phyloP scores from a whole-genome alignment of 2,888 invertebrate genomes.

The Apodemia duryi region DNA sequence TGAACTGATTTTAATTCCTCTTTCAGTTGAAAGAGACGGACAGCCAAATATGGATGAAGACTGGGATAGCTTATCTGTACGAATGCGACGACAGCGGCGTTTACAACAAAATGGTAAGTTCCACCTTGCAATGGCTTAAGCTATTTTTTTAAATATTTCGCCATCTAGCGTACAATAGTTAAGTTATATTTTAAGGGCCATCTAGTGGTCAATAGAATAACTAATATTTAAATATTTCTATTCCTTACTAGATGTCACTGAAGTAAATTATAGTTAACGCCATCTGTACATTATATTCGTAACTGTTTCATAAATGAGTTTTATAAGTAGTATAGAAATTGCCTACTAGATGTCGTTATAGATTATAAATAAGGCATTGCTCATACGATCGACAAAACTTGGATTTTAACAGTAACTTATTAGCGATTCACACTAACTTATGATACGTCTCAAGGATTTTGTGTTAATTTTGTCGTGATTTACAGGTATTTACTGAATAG shows the following conservation, averaged over 20 bases:
- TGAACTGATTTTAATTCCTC: constrained; percentile 19
- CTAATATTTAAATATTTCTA: neutral
- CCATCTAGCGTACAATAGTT: neutral
- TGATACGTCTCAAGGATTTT: too few species aligned
- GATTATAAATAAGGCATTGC: too few species aligned
- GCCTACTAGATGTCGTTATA: too few species aligned
- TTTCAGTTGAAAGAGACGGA: constrained; percentile 75
- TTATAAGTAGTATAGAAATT: too few species aligned
- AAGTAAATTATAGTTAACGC: too few species aligned
- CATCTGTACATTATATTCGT: too few species aligned
- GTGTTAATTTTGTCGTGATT: too few species aligned
- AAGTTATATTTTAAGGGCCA: neutral
- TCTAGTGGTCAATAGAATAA: neutral
- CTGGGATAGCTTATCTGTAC: constrained; percentile 89
- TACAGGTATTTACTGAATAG: too few species aligned
- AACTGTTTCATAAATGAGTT: too few species aligned
- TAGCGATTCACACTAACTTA: too few species aligned
- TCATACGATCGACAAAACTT: too few species aligned
- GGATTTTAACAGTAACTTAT: too few species aligned
- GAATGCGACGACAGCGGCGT: constrained; percentile 83
- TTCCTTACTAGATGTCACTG: neutral
- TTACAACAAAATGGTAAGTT: constrained; percentile 62
- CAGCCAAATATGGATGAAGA: constrained; percentile 84
- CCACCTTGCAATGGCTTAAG: neutral
- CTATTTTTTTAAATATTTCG: neutral